phyloP scores from a whole-genome alignment of 2,888 invertebrate species.

The Yponomeuta evonymella region DNA sequence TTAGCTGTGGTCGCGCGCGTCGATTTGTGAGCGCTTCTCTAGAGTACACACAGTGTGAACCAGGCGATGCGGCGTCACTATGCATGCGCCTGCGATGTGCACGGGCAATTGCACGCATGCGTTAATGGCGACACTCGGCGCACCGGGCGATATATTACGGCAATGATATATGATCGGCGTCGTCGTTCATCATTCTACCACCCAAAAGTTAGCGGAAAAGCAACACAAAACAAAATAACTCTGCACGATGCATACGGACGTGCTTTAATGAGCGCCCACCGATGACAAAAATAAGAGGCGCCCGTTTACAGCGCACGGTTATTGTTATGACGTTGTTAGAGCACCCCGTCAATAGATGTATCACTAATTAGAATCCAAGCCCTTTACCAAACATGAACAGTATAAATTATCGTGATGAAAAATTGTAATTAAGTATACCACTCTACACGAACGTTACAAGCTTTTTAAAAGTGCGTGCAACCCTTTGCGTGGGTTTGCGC shows the following conservation, averaged over 20 bases:
- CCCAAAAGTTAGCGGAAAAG: constrained; percentile 74
- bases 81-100: constrained; percentile 36
- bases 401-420: constrained; percentile 17
- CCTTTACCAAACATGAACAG: constrained; percentile 17
- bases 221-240: constrained; percentile 57
- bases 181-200: constrained; percentile 73
- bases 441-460: no score
- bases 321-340: constrained; percentile 71
- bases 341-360: constrained; percentile 26
- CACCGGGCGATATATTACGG: constrained; percentile 68
- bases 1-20: constrained; percentile 63
- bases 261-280: constrained; percentile 70
- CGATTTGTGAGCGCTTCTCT: constrained; percentile 66
- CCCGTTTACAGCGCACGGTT: constrained; percentile 60
- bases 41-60: constrained; percentile 30
- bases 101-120: constrained; percentile 66
- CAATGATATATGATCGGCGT: constrained; percentile 71
- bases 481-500: background rate
- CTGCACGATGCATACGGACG: constrained; percentile 42
- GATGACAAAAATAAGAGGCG: constrained; percentile 72
- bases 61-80: constrained; percentile 30
- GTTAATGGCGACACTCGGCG: constrained; percentile 75
- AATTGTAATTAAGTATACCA: background rate
- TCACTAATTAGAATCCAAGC: constrained; percentile 17
- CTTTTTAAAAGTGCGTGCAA: no score